Evolutionary conservation across 2,888 invertebrate genomes (phyloP).

Genomic region (Tryphoninae sp.): DNA sequence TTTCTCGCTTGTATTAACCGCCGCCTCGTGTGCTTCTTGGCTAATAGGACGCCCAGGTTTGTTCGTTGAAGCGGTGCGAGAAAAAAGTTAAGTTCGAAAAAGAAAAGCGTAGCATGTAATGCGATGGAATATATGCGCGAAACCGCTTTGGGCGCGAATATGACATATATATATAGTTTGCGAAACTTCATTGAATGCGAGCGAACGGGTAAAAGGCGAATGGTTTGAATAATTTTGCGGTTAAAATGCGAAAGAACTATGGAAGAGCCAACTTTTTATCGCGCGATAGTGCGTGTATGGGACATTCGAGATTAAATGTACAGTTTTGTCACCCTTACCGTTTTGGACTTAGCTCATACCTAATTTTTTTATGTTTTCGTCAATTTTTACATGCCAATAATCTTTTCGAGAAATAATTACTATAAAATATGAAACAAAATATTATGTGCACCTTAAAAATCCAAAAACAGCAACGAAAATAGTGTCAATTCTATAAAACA

Average conservation of each 20-base stretch:
- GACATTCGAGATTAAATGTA: too few species aligned
- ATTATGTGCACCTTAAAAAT: too few species aligned
- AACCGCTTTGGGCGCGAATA: constrained; percentile 12
- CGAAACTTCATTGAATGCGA: constrained; percentile 41
- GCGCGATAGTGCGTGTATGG: neutral
- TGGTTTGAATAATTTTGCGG: constrained; percentile 52
- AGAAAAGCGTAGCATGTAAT: constrained; percentile 20
- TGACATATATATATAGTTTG: constrained; percentile 20
- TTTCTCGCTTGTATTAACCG: constrained; percentile 41
- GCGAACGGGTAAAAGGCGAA: constrained; percentile 15
- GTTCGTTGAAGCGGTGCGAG: constrained; percentile 43
- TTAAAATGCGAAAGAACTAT: constrained; percentile 44
- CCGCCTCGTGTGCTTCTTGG: constrained; percentile 32
- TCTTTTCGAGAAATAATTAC: too few species aligned
- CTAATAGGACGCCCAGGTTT: constrained; percentile 35
- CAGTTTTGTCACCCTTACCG: too few species aligned
- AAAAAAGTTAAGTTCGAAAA: constrained; percentile 31
- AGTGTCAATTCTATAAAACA: too few species aligned
- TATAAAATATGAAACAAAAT: too few species aligned
- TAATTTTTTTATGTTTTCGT: too few species aligned
- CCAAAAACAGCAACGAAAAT: too few species aligned
- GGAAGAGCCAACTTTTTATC: constrained; percentile 15
- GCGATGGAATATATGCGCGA: constrained; percentile 40
- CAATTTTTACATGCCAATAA: too few species aligned
- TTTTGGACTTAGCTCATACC: too few species aligned